Conservation (phyloP, 2,797 vertebrate species). For the Cercopithecus hamlyni region DNA sequence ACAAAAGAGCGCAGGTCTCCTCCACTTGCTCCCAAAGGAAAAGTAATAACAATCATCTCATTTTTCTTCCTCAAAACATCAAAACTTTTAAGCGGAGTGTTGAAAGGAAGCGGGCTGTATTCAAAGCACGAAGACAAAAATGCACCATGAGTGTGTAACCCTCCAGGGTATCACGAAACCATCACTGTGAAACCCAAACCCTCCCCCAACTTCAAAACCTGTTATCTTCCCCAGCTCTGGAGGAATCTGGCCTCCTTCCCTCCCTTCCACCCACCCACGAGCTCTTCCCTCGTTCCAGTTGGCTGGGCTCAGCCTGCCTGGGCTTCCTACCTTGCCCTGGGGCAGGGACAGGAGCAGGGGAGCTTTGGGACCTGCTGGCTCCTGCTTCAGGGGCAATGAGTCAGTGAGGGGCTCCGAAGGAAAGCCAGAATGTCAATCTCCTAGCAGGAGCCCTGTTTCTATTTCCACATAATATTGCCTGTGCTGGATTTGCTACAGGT, state of each 20-base stretch:
- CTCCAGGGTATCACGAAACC: background rate
- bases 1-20: background rate
- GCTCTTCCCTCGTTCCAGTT: background rate
- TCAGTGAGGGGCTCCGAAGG: background rate
- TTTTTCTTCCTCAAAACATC: slow-evolving; percentile 57
- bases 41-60: background rate
- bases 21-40: background rate
- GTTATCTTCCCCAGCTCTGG: background rate
- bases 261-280: background rate
- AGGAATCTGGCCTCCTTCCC: background rate
- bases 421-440: background rate
- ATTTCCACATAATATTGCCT: background rate
- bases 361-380: background rate
- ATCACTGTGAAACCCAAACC: background rate
- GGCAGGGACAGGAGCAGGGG: background rate
- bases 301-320: background rate
- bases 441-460: background rate
- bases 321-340: background rate
- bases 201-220: background rate
- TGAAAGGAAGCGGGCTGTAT: background rate
- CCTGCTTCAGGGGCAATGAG: background rate
- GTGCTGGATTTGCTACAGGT: background rate
- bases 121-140: slow-evolving; percentile 41
- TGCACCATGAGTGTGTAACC: background rate
- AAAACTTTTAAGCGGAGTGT: background rate